A percentile compares a stretch with the other conserved stretches of the same genome.
phyloP scores from a whole-genome alignment of 1,140 invertebrate genomes.

The Plodia interpunctella region DNA sequence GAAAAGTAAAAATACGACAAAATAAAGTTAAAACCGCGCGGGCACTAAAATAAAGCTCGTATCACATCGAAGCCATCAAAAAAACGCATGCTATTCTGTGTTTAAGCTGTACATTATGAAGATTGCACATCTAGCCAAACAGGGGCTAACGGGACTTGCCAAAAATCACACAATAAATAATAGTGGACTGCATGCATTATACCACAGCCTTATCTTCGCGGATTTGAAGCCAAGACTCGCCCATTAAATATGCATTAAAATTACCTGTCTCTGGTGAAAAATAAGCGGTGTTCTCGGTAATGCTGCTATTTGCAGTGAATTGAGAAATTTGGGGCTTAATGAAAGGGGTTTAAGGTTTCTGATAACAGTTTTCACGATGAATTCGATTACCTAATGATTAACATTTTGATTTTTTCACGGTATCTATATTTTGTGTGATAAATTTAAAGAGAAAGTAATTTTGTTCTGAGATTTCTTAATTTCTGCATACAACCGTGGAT shows the following conservation, averaged over 20 bases:
- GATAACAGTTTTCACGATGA: not conserved
- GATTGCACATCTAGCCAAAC: slow-evolving; percentile 72
- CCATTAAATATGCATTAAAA: slow-evolving; percentile 77
- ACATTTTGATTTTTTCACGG: not conserved
- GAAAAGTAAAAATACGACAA: not conserved
- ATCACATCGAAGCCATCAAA: not conserved
- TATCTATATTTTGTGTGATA: not conserved
- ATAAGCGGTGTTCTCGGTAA: slow-evolving; percentile 47
- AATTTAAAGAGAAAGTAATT: not conserved
- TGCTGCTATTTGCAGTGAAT: slow-evolving; percentile 32
- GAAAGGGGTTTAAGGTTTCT: not conserved
- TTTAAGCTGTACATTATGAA: slow-evolving; percentile 73
- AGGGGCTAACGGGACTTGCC: slow-evolving; percentile 61
- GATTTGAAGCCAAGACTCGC: slow-evolving; percentile 75
- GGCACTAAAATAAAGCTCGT: not conserved
- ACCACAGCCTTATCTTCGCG: slow-evolving; percentile 72
- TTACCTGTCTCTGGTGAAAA: slow-evolving; percentile 73
- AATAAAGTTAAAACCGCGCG: not conserved
- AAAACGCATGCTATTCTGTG: not conserved
- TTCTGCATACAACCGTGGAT: no score
- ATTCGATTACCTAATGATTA: not conserved
- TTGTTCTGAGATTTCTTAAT: no score
- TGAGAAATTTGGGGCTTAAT: slow-evolving; percentile 26
- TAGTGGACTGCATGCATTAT: slow-evolving; percentile 73
- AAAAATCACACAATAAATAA: slow-evolving; percentile 77